Evolutionary conservation across 2,888 invertebrate genomes (phyloP).

Genomic region (Lepidocyrtinus sp.): DNA sequence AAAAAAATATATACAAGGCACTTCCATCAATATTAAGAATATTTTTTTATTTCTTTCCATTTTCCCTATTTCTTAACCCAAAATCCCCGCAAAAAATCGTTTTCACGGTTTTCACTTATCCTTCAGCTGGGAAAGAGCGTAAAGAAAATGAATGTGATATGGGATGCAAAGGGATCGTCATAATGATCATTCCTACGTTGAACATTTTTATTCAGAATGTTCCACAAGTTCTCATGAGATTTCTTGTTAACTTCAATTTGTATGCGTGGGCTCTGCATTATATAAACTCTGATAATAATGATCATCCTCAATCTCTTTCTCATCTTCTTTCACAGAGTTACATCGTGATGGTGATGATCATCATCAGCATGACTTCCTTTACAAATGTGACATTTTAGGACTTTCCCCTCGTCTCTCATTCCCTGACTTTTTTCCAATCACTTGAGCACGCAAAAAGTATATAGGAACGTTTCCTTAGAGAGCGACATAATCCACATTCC

Average conservation of each 20-base stretch:
- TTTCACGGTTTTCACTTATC: conserved; percentile 14
- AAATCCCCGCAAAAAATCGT: conserved; percentile 1
- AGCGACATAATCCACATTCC: conserved; percentile 11
- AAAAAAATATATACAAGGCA: conserved; percentile 1
- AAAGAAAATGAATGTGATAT: conserved; percentile 12
- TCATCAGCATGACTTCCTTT: conserved; percentile 11
- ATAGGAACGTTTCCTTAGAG: not conserved
- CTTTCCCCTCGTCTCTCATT: not conserved
- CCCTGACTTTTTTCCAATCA: conserved; percentile 1
- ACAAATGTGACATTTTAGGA: not conserved
- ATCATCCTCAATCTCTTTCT: conserved; percentile 17
- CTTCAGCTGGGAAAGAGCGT: not conserved
- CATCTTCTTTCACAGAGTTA: not conserved
- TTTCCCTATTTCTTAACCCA: not conserved
- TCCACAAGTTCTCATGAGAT: conserved; percentile 1
- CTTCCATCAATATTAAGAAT: conserved; percentile 2
- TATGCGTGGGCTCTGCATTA: conserved; percentile 31
- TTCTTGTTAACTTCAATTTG: conserved; percentile 47
- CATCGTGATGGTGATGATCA: not conserved
- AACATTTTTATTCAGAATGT: not conserved
- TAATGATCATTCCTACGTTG: not conserved
- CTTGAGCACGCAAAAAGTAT: conserved; percentile 7
- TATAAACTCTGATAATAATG: conserved; percentile 32
- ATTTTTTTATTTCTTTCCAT: conserved; percentile 8
- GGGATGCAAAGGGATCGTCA: conserved; percentile 5